Evolutionary conservation across 2,797 vertebrate genomes (phyloP).

Genomic region (Periparus ater): DNA sequence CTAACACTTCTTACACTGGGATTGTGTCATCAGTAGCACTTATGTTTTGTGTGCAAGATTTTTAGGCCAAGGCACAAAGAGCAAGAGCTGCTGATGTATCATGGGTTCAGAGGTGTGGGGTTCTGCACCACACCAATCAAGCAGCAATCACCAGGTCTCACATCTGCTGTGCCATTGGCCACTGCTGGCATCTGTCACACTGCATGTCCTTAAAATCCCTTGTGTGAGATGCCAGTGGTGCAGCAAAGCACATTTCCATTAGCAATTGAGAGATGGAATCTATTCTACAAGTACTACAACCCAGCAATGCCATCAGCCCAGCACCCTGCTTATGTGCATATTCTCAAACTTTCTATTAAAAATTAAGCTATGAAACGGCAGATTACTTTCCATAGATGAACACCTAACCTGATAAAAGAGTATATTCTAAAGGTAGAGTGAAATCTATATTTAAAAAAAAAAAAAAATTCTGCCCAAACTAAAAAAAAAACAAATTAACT

Average conservation of each 20-base stretch:
- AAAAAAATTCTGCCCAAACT: neutral
- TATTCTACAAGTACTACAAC: neutral
- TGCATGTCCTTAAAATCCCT: neutral
- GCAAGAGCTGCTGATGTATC: neutral
- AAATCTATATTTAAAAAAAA: neutral
- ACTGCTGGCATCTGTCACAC: neutral
- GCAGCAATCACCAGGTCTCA: neutral
- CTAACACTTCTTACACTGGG: neutral
- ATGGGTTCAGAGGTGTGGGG: neutral
- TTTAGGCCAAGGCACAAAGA: neutral
- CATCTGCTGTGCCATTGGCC: fast-evolving
- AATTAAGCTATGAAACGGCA: neutral
- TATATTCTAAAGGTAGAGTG: neutral
- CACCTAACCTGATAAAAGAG: neutral
- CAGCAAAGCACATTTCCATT: neutral
- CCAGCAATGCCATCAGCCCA: neutral
- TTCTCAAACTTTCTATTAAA: neutral
- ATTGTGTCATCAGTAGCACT: neutral
- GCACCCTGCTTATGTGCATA: neutral
- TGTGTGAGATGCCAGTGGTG: neutral
- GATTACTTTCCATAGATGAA: neutral
- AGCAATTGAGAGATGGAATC: neutral
- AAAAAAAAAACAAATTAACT: neutral
- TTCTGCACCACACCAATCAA: fast-evolving
- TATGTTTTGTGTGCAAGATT: neutral